These are phyloP conservation scores for Silurus lanzhouensis DNA, from an alignment of 2,797 vertebrate genomes.

Conservation along the genomic window DNA sequence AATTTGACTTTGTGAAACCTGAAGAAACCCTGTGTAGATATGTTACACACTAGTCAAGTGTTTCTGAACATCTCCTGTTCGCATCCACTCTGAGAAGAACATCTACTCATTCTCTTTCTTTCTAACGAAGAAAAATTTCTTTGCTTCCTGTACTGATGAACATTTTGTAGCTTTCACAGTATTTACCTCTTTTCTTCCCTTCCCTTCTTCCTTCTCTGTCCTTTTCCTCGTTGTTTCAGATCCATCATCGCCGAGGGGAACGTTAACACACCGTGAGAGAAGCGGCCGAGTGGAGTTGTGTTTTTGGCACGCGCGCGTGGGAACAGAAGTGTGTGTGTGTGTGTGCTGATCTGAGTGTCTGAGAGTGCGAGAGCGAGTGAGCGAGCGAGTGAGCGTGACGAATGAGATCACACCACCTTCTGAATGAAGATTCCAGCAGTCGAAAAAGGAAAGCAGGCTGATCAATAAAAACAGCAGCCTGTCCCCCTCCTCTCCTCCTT, in stretches of 20 bases:
- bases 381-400: conserved; percentile 87
- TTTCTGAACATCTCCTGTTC: too few species aligned
- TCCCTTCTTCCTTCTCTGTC: too few species aligned
- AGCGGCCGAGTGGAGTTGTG: conserved; percentile 85
- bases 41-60: too few species aligned
- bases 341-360: conserved; percentile 88
- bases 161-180: background rate
- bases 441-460: conserved; percentile 66
- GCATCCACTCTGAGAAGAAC: too few species aligned
- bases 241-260: conserved; percentile 70
- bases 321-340: conserved; percentile 81
- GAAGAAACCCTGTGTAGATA: too few species aligned
- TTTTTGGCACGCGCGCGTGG: conserved; percentile 79
- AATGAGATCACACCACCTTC: conserved; percentile 90
- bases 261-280: conserved; percentile 67
- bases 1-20: too few species aligned
- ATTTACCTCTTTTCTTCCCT: background rate
- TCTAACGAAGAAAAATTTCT: too few species aligned
- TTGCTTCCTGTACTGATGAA: too few species aligned
- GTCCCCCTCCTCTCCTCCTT: conserved; percentile 20
- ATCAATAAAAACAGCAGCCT: conserved; percentile 57
- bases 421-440: conserved; percentile 78
- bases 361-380: conserved; percentile 85
- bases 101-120: too few species aligned
- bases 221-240: conserved; percentile 69